Base-by-base conservation (phyloP, 2,888 invertebrate species). In the Noctua comes region DNA sequence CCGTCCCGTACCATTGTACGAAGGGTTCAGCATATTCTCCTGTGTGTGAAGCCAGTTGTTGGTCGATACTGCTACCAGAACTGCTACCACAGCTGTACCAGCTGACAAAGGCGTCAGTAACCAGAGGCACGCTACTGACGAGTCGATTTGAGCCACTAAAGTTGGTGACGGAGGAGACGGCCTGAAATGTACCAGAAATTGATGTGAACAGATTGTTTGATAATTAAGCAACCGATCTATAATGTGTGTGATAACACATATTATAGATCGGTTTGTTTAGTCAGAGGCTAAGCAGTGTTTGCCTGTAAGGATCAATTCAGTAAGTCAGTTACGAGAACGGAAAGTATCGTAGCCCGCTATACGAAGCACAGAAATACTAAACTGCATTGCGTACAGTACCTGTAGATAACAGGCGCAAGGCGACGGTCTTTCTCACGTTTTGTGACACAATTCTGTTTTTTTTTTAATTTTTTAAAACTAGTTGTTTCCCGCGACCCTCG, bases 11-110 rank as follows among this genome's bases (percentile, higher is more conserved):
- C 98, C 98, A 94, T 98, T 99, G 94, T 97, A 98, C 73, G 97
- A 96, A 21, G 98, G 97, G 95, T 98, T 98, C 79, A 98, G 97
- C 97, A 99, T 98, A 93, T 98, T 98, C 94, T 99, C 99, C 93
- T 98, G 98, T 7, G 98, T 98, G 88, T 98, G 98, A 43, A 99
- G 97, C 99, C 99, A 99, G 95, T 98, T 98, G 93, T 98, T 98
- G 6, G 98, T 98, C 13, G 97, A 97, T 82, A 98, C 97, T 31
- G 98, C 98, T 5, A 98, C 97, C 64, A 98, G 96, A 31, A 98
- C 98, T 65, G 98, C 98, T 21, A 97, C 97, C 57, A 98, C 97
- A 21, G 98, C 98, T 24, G 98, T 97, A 57, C 98, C 97, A 24
- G 98, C 98, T 36, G 98, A 97, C 54, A 98, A 92, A 0, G 97